Evolutionary conservation across 35 echinoderm and acorn worm genomes (phyloP).

Genomic region (Holothuria glaberrima): DNA sequence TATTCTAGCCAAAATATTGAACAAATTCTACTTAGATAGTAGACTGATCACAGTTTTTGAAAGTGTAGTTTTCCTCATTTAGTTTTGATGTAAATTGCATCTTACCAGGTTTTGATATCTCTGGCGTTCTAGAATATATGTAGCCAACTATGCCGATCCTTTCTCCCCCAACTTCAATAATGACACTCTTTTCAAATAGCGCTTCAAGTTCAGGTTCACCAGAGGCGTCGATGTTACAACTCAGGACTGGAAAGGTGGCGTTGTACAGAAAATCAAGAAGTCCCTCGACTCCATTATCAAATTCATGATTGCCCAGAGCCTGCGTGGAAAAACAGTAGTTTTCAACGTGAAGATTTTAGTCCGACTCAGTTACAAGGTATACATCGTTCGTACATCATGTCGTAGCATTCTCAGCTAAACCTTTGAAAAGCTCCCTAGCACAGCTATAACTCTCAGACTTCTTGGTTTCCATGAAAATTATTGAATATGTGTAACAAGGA

Average conservation of each 20-base stretch:
- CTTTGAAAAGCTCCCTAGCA: too few species aligned
- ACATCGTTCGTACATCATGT: too few species aligned
- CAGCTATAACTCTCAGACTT: too few species aligned
- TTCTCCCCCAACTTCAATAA: conserved; percentile 14
- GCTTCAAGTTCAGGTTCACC: not conserved
- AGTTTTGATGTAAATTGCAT: not conserved
- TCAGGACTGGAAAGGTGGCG: conserved; percentile 46
- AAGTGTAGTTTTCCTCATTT: too few species aligned
- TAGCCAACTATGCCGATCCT: conserved; percentile 58
- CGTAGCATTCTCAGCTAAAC: too few species aligned
- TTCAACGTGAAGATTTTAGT: too few species aligned
- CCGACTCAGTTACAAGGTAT: too few species aligned
- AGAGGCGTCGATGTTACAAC: conserved; percentile 55
- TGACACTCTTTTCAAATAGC: conserved; percentile 1
- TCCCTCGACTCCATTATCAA: conserved; percentile 32
- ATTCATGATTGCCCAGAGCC: conserved; percentile 64
- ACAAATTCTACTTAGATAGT: too few species aligned
- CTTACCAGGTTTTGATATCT: conserved; percentile 52
- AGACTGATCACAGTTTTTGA: too few species aligned
- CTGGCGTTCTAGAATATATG: conserved; percentile 14
- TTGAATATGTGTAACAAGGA: too few species aligned
- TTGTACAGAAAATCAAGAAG: conserved; percentile 48
- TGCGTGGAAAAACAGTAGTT: not conserved
- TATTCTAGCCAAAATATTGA: too few species aligned
- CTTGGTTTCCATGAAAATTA: too few species aligned